A percentile compares a stretch with the other conserved stretches of the same genome.
phyloP scores from a whole-genome alignment of 2,797 vertebrate species.

The Falco rusticolus region DNA sequence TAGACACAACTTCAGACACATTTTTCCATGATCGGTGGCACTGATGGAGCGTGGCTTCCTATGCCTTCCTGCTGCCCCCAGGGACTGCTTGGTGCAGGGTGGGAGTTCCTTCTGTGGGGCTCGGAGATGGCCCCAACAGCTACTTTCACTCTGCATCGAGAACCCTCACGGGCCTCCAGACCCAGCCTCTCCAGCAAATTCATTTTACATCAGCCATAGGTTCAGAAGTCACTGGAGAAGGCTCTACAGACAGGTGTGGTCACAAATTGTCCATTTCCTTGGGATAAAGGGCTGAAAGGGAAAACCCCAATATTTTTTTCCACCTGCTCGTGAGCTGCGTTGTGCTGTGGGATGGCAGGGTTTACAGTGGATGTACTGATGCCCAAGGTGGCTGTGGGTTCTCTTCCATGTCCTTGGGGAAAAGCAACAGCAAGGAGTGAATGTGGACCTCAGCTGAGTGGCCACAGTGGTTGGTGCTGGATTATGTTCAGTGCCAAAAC shows the following conservation, averaged over 20 bases:
- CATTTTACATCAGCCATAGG: background rate
- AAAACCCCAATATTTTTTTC: background rate
- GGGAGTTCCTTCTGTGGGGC: background rate
- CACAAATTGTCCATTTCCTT: background rate
- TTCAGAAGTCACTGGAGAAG: background rate
- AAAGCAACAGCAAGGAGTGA: background rate
- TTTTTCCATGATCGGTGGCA: background rate
- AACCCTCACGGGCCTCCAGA: background rate
- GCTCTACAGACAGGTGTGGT: background rate
- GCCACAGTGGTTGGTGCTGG: background rate
- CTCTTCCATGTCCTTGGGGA: background rate
- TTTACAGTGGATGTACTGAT: fast-evolving
- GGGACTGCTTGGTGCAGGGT: background rate
- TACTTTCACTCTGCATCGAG: background rate
- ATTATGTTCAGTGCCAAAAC: background rate
- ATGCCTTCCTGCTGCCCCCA: no score
- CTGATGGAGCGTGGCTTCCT: background rate
- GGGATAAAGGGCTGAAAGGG: background rate
- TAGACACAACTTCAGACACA: background rate
- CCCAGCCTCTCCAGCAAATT: background rate
- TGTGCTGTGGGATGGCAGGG: background rate
- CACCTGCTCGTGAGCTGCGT: background rate
- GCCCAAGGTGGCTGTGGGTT: background rate
- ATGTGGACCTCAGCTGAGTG: background rate
- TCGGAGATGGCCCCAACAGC: background rate